Evolutionary conservation across 1,140 invertebrate species (phyloP).

Genomic region (Proctacanthus coquilletti): DNA sequence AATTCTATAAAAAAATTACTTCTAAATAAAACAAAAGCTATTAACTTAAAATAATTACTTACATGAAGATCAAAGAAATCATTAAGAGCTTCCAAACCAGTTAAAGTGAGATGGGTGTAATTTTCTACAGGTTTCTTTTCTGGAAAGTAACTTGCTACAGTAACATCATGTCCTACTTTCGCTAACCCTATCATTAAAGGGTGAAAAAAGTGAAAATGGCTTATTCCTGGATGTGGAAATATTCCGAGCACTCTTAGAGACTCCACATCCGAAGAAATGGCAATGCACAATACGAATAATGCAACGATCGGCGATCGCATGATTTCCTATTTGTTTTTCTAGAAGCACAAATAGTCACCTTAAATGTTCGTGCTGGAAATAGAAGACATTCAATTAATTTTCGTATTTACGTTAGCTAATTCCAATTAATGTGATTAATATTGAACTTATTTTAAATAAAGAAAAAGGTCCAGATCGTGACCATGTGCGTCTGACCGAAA

Average conservation of each 20-base stretch:
- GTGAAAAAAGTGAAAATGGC: constrained; percentile 52
- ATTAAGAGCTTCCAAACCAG: constrained; percentile 21
- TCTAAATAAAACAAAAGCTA: constrained; percentile 12
- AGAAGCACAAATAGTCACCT: too few relatives aligned
- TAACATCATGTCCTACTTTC: constrained; percentile 43
- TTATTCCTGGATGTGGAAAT: constrained; percentile 45
- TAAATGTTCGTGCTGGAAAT: too few relatives aligned
- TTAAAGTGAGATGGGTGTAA: constrained; percentile 40
- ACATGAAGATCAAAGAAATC: constrained; percentile 24
- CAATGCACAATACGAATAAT: too few relatives aligned
- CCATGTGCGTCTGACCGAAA: too few relatives aligned
- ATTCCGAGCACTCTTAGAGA: constrained; percentile 43
- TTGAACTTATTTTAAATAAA: too few relatives aligned
- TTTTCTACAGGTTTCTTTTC: constrained; percentile 32
- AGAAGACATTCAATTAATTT: too few relatives aligned
- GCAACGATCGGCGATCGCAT: too few relatives aligned
- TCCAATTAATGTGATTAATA: too few relatives aligned
- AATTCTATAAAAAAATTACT: constrained; percentile 1
- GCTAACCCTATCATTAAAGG: constrained; percentile 42
- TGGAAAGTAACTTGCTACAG: constrained; percentile 46
- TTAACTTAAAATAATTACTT: not conserved
- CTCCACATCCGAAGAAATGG: too few relatives aligned
- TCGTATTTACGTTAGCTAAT: too few relatives aligned
- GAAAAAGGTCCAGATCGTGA: too few relatives aligned
- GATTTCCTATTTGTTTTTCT: too few relatives aligned